These are phyloP conservation scores for Musca domestica DNA, from an alignment of 1,140 invertebrate species.

Conservation along the genomic window DNA sequence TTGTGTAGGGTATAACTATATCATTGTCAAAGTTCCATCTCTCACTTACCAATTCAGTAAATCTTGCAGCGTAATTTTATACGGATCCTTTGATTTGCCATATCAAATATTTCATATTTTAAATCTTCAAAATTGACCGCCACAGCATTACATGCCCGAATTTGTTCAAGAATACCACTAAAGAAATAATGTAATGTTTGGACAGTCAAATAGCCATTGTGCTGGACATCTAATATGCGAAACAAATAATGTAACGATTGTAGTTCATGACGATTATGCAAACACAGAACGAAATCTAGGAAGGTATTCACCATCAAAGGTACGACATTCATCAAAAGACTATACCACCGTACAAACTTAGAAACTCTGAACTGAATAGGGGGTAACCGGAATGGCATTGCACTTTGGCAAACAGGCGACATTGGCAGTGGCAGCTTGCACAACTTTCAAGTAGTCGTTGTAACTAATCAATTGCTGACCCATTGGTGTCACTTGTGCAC, in stretches of 20 bases:
- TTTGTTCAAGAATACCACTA: slow-evolving; percentile 88
- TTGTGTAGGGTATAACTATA: too few relatives aligned
- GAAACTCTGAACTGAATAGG: too few relatives aligned
- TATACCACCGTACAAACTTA: too few relatives aligned
- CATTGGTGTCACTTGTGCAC: slow-evolving; percentile 65
- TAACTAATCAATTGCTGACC: slow-evolving; percentile 86
- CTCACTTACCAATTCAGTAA: slow-evolving; percentile 57
- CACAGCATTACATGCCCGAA: slow-evolving; percentile 79
- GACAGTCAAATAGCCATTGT: slow-evolving; percentile 87
- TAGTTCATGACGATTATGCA: too few relatives aligned
- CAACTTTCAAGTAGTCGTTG: slow-evolving; percentile 77
- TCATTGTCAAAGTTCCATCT: too few relatives aligned
- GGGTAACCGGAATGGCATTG: slow-evolving; percentile 81
- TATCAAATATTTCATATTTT: slow-evolving; percentile 97
- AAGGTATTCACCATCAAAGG: too few relatives aligned
- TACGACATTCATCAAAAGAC: too few relatives aligned
- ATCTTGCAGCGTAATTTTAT: slow-evolving; percentile 85
- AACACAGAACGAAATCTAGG: too few relatives aligned
- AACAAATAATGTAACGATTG: too few relatives aligned
- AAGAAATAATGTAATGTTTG: slow-evolving; percentile 94
- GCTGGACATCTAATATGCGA: too few relatives aligned
- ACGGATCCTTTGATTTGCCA: slow-evolving; percentile 84
- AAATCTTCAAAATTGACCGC: slow-evolving; percentile 90
- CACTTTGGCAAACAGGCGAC: slow-evolving; percentile 81
- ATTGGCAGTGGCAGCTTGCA: slow-evolving; percentile 66